Percentiles rank a stretch among this genome's conserved stretches.
Conservation (phyloP, 2,888 invertebrate genomes). For the Apodemia duryi region DNA sequence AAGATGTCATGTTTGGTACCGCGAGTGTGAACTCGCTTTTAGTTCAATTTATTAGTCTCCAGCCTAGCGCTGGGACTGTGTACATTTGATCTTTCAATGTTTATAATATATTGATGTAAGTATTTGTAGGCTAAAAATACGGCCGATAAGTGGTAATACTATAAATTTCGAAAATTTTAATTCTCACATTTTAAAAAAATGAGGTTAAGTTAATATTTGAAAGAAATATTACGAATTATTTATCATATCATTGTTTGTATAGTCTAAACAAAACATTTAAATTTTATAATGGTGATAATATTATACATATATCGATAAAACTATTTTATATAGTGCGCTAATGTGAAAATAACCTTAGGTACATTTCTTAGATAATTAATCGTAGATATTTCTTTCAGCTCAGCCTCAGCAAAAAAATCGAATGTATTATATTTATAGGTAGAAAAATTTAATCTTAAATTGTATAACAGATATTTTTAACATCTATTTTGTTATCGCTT, state of each 20-base stretch:
- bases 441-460: conserved; percentile 4
- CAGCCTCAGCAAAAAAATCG: background rate
- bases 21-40: background rate
- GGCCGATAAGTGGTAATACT: no score
- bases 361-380: background rate
- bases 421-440: conserved; percentile 1
- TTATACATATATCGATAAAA: no score
- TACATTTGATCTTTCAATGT: background rate
- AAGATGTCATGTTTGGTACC: background rate
- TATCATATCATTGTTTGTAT: no score
- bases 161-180: no score
- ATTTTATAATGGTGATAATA: no score
- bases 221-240: no score
- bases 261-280: no score
- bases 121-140: background rate
- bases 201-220: no score
- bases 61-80: background rate
- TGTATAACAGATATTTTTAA: background rate
- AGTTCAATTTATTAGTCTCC: background rate
- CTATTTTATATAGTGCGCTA: no score
- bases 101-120: conserved; percentile 1
- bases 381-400: background rate
- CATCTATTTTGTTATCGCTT: conserved; percentile 7
- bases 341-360: no score
- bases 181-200: no score